Base-by-base conservation (phyloP, 2,113 vertebrate species). In the Paratilapia polleni region DNA sequence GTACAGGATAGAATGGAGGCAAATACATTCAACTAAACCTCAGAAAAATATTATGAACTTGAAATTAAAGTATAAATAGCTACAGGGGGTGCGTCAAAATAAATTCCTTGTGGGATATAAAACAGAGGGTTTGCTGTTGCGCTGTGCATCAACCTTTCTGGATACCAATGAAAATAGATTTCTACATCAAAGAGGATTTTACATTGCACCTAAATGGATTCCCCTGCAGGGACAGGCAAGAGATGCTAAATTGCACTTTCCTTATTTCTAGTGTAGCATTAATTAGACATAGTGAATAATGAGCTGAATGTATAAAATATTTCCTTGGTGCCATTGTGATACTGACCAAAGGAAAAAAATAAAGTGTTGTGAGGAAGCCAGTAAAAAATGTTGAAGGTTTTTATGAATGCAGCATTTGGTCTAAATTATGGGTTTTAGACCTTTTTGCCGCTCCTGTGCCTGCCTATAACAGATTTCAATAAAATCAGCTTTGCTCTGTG, bases 271-370 rank as follows among this genome's bases (percentile, higher is more conserved):
- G 76, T 81, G 62, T 83, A 52, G 83, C 88, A 88, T 93, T 92
- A 94, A 93, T 95, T 94, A 94, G 87, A 92, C 85, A 83, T 66
- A 83, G 81, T 87, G 91, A 91, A 89, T 90, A 94, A 95, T 94
- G 92, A 93, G 88, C 28, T 12, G 84, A 87, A 89, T 88, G 87
- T 77, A 89, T 92, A 86, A 92, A 93, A 87, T 82, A 90, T 91
- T 90, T 88, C 73, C 87, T 93, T 24, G 57, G 66, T 81, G 85
- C 82, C 76, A 60, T 62, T 86, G 75, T 87, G 70, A 82, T 89
- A 85, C 82, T 90, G 78, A 88, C 81, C 87, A 82, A 31, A 66
- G 36, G 14, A 26, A 60, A 47, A 57, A 75, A 34, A 34, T 1
- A 47, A 62, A 19, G 41, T 31, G 43, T 17, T 6, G 6, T 36